A percentile compares a stretch with the other conserved stretches of the same genome.
Conservation (phyloP, 1,140 invertebrate species). For the Drosophila subobscura region DNA sequence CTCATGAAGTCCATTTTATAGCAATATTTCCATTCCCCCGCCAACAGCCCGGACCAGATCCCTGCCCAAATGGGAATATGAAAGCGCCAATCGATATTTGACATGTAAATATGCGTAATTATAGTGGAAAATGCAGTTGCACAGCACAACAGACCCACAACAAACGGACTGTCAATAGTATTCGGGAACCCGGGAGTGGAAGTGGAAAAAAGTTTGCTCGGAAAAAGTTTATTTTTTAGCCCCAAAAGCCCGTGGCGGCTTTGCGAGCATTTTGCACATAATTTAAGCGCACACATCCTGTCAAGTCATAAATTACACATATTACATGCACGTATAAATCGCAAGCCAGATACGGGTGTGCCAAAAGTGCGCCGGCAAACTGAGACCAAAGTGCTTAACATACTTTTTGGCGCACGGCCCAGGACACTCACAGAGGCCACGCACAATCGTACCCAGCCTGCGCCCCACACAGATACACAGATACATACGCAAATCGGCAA, state of each 20-base stretch:
- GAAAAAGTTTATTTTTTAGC: slow-evolving; percentile 47
- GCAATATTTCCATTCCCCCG: too few species aligned
- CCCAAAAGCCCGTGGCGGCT: slow-evolving; percentile 40
- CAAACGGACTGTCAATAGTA: slow-evolving; percentile 52
- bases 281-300: slow-evolving; percentile 77
- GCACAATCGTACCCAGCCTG: neutral
- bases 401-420: slow-evolving; percentile 68
- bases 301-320: slow-evolving; percentile 78
- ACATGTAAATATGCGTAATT: too few species aligned
- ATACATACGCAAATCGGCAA: slow-evolving; percentile 59
- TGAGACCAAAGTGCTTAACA: slow-evolving; percentile 75
- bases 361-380: slow-evolving; percentile 61
- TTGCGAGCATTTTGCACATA: slow-evolving; percentile 73
- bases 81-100: too few species aligned
- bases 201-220: slow-evolving; percentile 28
- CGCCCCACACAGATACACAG: slow-evolving; percentile 20
- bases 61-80: too few species aligned
- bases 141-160: slow-evolving; percentile 32
- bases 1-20: too few species aligned
- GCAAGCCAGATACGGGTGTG: slow-evolving; percentile 62
- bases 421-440: slow-evolving; percentile 13
- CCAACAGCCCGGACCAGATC: too few species aligned
- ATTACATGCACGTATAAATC: slow-evolving; percentile 81
- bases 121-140: slow-evolving; percentile 1
- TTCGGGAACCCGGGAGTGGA: slow-evolving; percentile 10